phyloP scores from a whole-genome alignment of 2,113 vertebrate species.

The Grus americana region DNA sequence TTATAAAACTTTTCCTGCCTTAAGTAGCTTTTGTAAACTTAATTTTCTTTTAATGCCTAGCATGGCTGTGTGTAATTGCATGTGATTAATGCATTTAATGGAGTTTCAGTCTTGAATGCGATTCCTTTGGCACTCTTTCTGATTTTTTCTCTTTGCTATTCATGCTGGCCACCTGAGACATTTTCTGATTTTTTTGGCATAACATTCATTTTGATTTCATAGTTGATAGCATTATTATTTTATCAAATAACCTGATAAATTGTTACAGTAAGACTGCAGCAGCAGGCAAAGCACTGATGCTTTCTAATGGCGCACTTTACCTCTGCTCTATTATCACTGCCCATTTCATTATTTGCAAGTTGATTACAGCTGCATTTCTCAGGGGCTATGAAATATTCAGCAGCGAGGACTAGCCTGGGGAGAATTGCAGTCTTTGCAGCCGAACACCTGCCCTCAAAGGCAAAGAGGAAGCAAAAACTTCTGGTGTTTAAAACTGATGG shows the following conservation, averaged over 20 bases:
- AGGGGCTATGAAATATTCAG: slow-evolving; percentile 63
- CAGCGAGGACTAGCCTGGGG: background rate
- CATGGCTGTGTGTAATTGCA: background rate
- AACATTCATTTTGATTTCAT: background rate
- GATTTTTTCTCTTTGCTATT: background rate
- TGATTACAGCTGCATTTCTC: slow-evolving; percentile 56
- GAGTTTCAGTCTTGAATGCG: background rate
- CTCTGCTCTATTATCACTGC: slow-evolving; percentile 22
- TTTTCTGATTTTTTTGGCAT: background rate
- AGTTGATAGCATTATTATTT: slow-evolving; percentile 10
- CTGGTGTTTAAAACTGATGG: background rate
- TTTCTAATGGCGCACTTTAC: slow-evolving; percentile 30
- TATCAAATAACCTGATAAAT: slow-evolving; percentile 21
- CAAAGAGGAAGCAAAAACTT: slow-evolving; percentile 27
- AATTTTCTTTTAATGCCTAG: background rate
- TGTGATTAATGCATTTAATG: background rate
- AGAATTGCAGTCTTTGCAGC: background rate
- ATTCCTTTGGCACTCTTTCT: background rate
- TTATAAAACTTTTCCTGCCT: background rate
- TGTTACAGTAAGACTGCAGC: background rate
- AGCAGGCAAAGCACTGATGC: background rate
- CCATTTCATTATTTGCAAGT: slow-evolving; percentile 65
- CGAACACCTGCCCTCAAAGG: slow-evolving; percentile 7
- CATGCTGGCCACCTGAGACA: background rate
- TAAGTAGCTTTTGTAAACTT: background rate